phyloP scores from a whole-genome alignment of 2,797 vertebrate genomes.

The Acrocephalus scirpaceus region DNA sequence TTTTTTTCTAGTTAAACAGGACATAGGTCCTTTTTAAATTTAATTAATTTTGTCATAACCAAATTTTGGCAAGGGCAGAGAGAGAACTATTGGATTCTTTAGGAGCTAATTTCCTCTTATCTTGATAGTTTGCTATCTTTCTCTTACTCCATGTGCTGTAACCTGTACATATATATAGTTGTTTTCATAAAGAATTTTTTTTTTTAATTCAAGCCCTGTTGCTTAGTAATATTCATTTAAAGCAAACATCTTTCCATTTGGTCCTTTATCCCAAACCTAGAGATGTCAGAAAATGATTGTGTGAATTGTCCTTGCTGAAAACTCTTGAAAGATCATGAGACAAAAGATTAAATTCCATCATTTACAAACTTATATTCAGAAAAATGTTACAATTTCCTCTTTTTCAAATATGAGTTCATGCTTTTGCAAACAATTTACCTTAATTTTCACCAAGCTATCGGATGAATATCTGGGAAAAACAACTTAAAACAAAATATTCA shows the following conservation, averaged over 20 bases:
- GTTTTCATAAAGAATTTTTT: background rate
- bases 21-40: background rate
- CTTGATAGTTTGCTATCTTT: background rate
- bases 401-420: background rate
- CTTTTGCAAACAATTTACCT: background rate
- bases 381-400: background rate
- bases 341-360: background rate
- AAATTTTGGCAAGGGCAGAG: background rate
- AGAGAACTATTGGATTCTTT: background rate
- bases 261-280: background rate
- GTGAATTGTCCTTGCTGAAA: background rate
- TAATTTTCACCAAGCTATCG: background rate
- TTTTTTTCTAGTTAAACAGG: background rate
- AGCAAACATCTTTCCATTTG: background rate
- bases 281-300: background rate
- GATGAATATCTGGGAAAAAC: background rate
- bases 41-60: background rate
- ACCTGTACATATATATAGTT: background rate
- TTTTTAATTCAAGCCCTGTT: background rate
- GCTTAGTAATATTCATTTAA: background rate
- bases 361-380: background rate
- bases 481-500: background rate
- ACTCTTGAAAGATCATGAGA: background rate
- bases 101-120: background rate
- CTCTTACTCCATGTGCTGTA: background rate